phyloP scores from a whole-genome alignment of 2,113 vertebrate genomes.

The Brachyhypopomus gauderio region DNA sequence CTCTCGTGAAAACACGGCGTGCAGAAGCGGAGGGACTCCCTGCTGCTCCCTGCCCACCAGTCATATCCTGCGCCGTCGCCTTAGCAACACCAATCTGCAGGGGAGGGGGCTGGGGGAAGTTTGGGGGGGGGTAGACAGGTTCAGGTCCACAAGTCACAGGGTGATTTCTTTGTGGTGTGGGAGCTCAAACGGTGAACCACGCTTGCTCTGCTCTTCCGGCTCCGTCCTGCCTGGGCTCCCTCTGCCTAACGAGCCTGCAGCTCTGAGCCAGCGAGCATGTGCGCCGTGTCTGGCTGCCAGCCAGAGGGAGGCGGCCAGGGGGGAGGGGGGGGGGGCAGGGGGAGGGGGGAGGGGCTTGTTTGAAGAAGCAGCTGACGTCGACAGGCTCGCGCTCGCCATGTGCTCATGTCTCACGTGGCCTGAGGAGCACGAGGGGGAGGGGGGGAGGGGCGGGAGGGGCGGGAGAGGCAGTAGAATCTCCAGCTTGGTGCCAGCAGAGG shows the following conservation, averaged over 20 bases:
- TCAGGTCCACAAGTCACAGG: no score
- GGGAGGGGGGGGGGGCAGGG: neutral
- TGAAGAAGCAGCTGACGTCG: slow-evolving; percentile 63
- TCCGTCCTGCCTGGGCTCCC: neutral
- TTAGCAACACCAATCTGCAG: neutral
- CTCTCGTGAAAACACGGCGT: neutral
- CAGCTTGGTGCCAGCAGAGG: slow-evolving; percentile 14
- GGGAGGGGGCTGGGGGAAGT: neutral
- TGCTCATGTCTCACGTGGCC: slow-evolving; percentile 74
- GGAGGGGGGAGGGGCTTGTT: slow-evolving; percentile 19
- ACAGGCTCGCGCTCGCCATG: slow-evolving; percentile 68
- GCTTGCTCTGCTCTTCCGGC: neutral
- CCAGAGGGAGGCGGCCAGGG: slow-evolving; percentile 32
- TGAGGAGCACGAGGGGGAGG: slow-evolving; percentile 38
- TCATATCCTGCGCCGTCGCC: neutral
- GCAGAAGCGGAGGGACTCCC: slow-evolving; percentile 11
- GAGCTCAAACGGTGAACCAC: neutral
- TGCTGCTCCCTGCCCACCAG: slow-evolving; percentile 14
- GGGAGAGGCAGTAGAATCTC: neutral
- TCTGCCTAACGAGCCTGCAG: slow-evolving; percentile 35
- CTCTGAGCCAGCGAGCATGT: slow-evolving; percentile 36
- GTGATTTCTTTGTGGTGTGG: no score
- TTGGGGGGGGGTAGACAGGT: no score
- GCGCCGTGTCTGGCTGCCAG: slow-evolving; percentile 23
- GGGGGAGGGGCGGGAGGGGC: neutral